Percentiles rank a stretch among this genome's conserved stretches.
These are phyloP conservation scores for Nomada goodeniana DNA, from an alignment of 2,888 invertebrate genomes.

Conservation along the genomic window DNA sequence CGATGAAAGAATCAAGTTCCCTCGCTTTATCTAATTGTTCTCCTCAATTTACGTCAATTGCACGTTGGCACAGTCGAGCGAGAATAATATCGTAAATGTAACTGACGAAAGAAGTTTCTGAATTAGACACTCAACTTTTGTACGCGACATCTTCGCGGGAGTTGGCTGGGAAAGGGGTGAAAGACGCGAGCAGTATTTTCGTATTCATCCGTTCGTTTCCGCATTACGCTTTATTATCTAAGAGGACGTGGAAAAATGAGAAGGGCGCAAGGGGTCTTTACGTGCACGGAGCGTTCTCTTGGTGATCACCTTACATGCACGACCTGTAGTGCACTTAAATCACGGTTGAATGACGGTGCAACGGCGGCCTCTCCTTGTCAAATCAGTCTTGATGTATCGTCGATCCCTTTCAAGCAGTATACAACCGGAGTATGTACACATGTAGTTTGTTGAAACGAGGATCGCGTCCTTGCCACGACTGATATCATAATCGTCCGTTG, in stretches of 20 bases:
- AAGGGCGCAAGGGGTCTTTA: no score
- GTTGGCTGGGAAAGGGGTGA: no score
- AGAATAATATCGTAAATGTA: conserved; percentile 32
- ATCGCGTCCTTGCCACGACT: not conserved
- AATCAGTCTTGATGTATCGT: no score
- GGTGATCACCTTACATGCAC: no score
- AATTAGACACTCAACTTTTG: no score
- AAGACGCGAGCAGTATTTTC: no score
- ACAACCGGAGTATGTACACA: no score
- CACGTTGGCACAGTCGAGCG: conserved; percentile 70
- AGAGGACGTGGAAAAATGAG: no score
- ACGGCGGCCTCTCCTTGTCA: not conserved
- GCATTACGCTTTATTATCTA: no score
- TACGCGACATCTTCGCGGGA: no score
- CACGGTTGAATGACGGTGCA: conserved; percentile 1
- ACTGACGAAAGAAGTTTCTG: conserved; percentile 21
- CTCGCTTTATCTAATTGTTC: conserved; percentile 75
- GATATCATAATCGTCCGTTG: not conserved
- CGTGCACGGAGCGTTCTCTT: no score
- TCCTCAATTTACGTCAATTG: conserved; percentile 81
- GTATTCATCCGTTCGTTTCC: no score
- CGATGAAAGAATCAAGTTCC: conserved; percentile 36
- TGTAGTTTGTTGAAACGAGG: not conserved
- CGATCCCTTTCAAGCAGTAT: not conserved
- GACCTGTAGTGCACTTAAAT: not conserved